phyloP scores from a whole-genome alignment of 2,113 vertebrate genomes.

The Pteronura brasiliensis region DNA sequence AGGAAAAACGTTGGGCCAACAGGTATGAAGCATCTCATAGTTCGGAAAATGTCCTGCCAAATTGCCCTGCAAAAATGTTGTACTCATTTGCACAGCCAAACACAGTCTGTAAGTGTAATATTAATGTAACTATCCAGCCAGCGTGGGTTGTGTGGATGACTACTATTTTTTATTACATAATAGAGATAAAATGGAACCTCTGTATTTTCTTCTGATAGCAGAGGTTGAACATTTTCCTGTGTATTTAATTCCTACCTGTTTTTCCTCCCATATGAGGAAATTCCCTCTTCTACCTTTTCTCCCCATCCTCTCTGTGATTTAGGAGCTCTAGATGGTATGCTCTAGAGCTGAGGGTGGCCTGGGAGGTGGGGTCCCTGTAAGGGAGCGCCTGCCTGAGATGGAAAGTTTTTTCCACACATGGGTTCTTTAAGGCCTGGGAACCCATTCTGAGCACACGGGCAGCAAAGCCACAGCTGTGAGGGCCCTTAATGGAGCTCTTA shows the following conservation, averaged over 20 bases:
- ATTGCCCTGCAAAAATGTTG: not conserved
- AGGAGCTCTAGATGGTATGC: not conserved
- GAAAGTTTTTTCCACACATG: not conserved
- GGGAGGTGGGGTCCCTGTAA: not conserved
- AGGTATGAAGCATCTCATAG: not conserved
- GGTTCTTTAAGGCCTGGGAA: not conserved
- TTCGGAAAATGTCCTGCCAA: not conserved
- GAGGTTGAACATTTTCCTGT: not conserved
- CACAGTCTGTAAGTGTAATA: not conserved
- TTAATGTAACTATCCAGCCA: not conserved
- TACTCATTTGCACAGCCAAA: not conserved
- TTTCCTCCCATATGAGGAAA: not conserved
- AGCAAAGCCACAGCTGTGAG: slow-evolving; percentile 18
- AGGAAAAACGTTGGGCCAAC: not conserved
- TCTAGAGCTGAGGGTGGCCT: not conserved
- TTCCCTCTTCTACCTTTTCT: not conserved
- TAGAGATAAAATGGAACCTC: not conserved
- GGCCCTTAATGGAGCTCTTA: slow-evolving; percentile 35
- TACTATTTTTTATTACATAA: not conserved
- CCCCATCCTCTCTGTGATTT: not conserved
- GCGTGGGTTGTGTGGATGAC: rapidly evolving
- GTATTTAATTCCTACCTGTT: not conserved
- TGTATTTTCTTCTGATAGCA: not conserved
- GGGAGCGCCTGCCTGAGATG: not conserved
- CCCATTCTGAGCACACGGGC: not conserved